Evolutionary conservation across 2,888 invertebrate species (phyloP).

Genomic region (Leucophenga maculata): DNA sequence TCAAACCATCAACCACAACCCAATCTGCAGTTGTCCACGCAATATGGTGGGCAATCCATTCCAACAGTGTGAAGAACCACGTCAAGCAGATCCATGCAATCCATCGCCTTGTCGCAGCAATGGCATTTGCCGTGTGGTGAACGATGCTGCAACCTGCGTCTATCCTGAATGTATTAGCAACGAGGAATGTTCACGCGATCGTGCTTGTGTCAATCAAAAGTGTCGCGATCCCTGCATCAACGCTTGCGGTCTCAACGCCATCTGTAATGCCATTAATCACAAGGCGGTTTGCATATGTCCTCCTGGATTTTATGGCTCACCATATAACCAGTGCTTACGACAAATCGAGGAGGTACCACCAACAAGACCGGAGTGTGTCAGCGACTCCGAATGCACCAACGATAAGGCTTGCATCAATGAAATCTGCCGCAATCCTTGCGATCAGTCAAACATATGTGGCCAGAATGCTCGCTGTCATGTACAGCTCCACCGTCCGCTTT

Average conservation of each 20-base stretch:
- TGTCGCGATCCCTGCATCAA: constrained; percentile 88
- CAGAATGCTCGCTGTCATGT: constrained; percentile 85
- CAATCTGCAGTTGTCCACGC: constrained; percentile 85
- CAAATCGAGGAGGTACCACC: constrained; percentile 72
- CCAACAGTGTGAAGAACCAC: constrained; percentile 75
- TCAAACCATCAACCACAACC: constrained; percentile 86
- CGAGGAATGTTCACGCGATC: constrained; percentile 87
- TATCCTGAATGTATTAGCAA: constrained; percentile 92
- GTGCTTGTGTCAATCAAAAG: constrained; percentile 86
- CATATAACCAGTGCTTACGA: constrained; percentile 81
- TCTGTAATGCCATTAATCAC: constrained; percentile 85
- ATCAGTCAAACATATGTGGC: constrained; percentile 80
- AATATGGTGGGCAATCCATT: constrained; percentile 87
- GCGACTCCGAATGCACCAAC: constrained; percentile 85
- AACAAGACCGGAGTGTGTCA: constrained; percentile 83
- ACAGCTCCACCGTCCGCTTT: constrained; percentile 85
- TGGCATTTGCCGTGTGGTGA: constrained; percentile 84
- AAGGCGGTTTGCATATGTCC: constrained; percentile 89
- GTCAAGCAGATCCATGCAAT: constrained; percentile 82
- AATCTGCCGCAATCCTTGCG: constrained; percentile 84
- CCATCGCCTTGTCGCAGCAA: constrained; percentile 88
- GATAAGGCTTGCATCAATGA: constrained; percentile 86
- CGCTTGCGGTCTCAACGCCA: constrained; percentile 87
- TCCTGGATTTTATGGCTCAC: constrained; percentile 82
- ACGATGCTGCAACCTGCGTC: constrained; percentile 80